Evolutionary conservation across 92 coral and sea anemone species (phyloP).

Genomic region (Nematostella vectensis): DNA sequence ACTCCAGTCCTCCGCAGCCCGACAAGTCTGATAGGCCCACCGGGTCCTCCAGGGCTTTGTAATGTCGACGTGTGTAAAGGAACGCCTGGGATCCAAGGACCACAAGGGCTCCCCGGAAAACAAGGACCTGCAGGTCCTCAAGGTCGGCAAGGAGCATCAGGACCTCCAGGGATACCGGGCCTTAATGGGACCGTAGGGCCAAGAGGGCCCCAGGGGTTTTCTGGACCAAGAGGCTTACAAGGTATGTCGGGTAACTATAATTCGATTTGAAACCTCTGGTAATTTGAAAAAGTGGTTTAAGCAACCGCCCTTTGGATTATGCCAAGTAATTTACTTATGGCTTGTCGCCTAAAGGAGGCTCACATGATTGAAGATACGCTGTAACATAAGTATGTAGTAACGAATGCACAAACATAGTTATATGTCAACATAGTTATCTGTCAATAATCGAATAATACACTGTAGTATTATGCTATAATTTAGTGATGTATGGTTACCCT

Average conservation of each 20-base stretch:
- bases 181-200: slow-evolving; percentile 12
- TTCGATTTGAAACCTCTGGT: too few species aligned
- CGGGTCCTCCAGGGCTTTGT: not conserved
- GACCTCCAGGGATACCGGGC: not conserved
- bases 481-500: too few species aligned
- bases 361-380: too few species aligned
- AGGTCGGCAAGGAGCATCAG: not conserved
- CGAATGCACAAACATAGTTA: too few species aligned
- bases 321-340: too few species aligned
- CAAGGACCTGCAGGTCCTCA: not conserved
- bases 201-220: slow-evolving; percentile 20
- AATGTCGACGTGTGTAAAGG: not conserved
- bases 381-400: too few species aligned
- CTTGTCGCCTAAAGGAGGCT: too few species aligned
- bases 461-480: too few species aligned
- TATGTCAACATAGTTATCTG: too few species aligned
- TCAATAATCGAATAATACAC: too few species aligned
- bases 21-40: not conserved
- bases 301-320: too few species aligned
- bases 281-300: too few species aligned
- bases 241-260: slow-evolving; percentile 3
- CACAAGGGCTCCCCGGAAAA: slow-evolving; percentile 33
- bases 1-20: not conserved
- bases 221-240: slow-evolving; percentile 21
- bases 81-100: slow-evolving; percentile 30